Evolutionary conservation across 37 sponge, comb jelly and placozoan species (phyloP).

Genomic region (Chondrosia reniformis): DNA sequence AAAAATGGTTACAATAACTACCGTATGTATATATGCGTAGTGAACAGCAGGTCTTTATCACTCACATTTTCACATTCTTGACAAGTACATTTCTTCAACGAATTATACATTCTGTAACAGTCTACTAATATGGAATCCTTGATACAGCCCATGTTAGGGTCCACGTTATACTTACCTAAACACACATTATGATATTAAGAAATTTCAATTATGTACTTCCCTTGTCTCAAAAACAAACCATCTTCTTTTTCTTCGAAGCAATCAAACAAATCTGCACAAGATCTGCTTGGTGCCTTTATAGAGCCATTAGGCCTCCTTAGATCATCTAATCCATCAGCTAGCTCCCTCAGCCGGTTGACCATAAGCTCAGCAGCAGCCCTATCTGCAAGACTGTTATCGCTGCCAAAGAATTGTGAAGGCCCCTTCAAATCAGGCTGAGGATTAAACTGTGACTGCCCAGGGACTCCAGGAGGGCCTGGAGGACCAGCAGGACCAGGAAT

Average conservation of each 20-base stretch:
- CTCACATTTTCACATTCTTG: too few species aligned
- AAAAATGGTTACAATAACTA: too few species aligned
- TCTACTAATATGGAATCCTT: slow-evolving; percentile 55
- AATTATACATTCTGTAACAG: slow-evolving; percentile 54
- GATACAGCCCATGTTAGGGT: slow-evolving; percentile 72
- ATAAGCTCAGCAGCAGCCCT: too few species aligned
- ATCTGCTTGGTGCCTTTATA: slow-evolving; percentile 43
- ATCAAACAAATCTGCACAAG: slow-evolving; percentile 70
- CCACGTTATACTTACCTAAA: slow-evolving; percentile 30
- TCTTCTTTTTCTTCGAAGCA: slow-evolving; percentile 52
- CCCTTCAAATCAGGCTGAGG: slow-evolving; percentile 16
- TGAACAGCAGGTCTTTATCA: too few species aligned
- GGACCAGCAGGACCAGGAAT: slow-evolving; percentile 24
- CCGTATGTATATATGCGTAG: too few species aligned
- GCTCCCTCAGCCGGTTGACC: slow-evolving; percentile 50
- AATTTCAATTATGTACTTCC: too few species aligned
- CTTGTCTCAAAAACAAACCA: too few species aligned
- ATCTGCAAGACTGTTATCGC: too few species aligned
- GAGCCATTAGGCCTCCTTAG: too few species aligned
- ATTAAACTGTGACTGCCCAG: slow-evolving; percentile 6
- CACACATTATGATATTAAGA: too few species aligned
- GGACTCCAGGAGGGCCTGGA: slow-evolving; percentile 15
- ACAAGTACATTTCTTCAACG: too few species aligned
- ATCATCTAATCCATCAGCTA: too few species aligned
- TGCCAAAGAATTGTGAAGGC: neutral